A percentile compares a stretch with the other conserved stretches of the same genome.
These are phyloP conservation scores for Ophion slaviceki DNA, from an alignment of 2,888 invertebrate species.

Conservation along the genomic window DNA sequence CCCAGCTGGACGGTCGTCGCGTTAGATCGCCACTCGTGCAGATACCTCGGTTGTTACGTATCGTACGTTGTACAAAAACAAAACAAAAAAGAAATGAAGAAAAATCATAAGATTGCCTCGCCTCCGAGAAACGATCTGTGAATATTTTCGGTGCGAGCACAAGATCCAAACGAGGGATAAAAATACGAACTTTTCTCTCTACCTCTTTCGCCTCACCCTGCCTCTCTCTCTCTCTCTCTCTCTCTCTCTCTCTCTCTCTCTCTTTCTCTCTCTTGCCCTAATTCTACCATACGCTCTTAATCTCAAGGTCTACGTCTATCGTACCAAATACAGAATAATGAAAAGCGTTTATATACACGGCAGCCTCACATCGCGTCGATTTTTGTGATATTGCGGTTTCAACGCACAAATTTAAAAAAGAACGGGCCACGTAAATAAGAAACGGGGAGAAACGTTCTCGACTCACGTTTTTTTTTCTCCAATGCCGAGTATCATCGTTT, in stretches of 20 bases:
- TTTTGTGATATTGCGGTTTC: conserved; percentile 62
- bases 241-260: not conserved
- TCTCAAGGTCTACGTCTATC: conserved; percentile 64
- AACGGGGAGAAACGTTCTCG: not conserved
- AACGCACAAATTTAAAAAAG: conserved; percentile 12
- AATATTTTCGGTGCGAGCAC: conserved; percentile 40
- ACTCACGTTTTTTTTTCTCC: too few species aligned
- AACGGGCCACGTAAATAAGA: conserved; percentile 26
- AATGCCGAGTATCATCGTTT: not conserved
- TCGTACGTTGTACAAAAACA: conserved; percentile 32
- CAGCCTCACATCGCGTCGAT: conserved; percentile 69
- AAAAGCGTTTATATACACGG: conserved; percentile 77
- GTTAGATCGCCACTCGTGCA: conserved; percentile 26
- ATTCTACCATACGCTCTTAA: conserved; percentile 56
- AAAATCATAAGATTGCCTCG: not conserved
- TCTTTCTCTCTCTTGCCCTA: conserved; percentile 1
- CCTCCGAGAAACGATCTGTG: conserved; percentile 13
- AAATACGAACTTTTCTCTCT: not conserved
- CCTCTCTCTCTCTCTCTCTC: not conserved
- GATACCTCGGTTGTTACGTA: conserved; percentile 20
- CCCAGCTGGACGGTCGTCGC: conserved; percentile 25
- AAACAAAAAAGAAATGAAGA: conserved; percentile 1
- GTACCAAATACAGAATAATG: conserved; percentile 70
- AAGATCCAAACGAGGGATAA: conserved; percentile 30
- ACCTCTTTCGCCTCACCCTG: not conserved